These are phyloP conservation scores for Apodemus agrarius DNA, from an alignment of 2,797 vertebrate species.

Conservation along the genomic window DNA sequence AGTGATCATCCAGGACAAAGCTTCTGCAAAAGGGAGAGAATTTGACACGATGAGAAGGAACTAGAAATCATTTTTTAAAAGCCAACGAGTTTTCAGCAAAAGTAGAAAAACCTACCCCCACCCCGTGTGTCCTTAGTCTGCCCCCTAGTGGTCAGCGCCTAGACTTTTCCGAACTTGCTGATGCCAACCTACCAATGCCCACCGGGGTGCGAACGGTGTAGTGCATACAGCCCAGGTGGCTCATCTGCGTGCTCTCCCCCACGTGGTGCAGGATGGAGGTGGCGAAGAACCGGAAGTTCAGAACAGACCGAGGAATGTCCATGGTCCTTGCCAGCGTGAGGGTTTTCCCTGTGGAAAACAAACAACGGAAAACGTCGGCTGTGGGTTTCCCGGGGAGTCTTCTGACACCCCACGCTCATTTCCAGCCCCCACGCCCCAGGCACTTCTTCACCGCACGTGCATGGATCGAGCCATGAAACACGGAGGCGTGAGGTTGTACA, in stretches of 20 bases:
- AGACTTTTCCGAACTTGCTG: not conserved
- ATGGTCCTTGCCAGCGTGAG: constrained; percentile 91
- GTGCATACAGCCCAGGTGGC: constrained; percentile 92
- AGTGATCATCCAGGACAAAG: not conserved
- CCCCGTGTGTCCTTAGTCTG: not conserved
- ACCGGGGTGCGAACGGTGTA: constrained; percentile 94
- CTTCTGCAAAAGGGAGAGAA: not conserved
- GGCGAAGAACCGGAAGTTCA: constrained; percentile 97
- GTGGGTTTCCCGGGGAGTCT: fast-evolving
- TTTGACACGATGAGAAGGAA: constrained; percentile 4
- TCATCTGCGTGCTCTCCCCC: constrained; percentile 93
- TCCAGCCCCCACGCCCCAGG: not conserved
- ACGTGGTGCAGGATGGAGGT: constrained; percentile 94
- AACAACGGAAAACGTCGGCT: not conserved
- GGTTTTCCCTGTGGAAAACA: constrained; percentile 92
- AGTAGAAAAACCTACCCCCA: not conserved
- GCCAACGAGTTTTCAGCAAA: not conserved
- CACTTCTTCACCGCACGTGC: not conserved
- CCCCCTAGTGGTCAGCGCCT: not conserved
- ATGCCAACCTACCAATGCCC: constrained; percentile 92
- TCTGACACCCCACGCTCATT: fast-evolving
- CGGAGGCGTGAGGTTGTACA: not conserved
- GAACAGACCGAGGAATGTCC: constrained; percentile 93
- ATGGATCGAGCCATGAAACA: not conserved
- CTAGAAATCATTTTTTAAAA: constrained; percentile 12